Conservation (phyloP, 2,888 invertebrate genomes). For the Neuroscelio doddi region DNA sequence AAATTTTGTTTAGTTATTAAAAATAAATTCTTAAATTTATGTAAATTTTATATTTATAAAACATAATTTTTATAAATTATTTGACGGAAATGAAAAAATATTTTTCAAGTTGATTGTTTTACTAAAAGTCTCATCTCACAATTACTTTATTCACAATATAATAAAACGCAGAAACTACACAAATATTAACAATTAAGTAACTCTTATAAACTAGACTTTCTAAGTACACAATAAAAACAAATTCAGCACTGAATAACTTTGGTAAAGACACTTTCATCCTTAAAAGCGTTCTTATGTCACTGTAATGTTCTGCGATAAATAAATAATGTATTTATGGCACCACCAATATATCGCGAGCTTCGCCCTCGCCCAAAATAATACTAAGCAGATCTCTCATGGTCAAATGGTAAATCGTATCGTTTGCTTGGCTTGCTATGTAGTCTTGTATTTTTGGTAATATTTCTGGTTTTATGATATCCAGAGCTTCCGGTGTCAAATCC, state of each 20-base stretch:
- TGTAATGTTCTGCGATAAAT: conserved; percentile 1
- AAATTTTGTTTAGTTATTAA: no score
- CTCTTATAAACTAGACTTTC: conserved; percentile 33
- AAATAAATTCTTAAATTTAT: no score
- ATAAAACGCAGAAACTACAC: neutral
- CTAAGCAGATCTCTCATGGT: conserved; percentile 61
- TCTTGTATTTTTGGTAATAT: conserved; percentile 62
- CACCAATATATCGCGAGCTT: conserved; percentile 43
- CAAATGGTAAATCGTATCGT: conserved; percentile 61
- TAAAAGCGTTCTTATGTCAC: conserved; percentile 35
- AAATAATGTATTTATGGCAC: conserved; percentile 37
- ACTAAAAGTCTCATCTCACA: neutral
- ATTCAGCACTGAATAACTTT: conserved; percentile 28
- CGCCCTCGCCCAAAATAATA: conserved; percentile 60
- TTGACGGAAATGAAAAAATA: no score
- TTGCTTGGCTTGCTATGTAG: conserved; percentile 56
- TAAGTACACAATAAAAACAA: conserved; percentile 21
- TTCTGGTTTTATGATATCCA: conserved; percentile 65
- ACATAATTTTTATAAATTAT: no score
- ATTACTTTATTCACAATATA: neutral
- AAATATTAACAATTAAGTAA: conserved; percentile 26
- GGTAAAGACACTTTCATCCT: conserved; percentile 15
- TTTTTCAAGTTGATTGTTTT: neutral
- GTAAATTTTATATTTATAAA: no score
- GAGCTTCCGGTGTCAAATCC: conserved; percentile 60